phyloP scores from a whole-genome alignment of 2,888 invertebrate species.

The Drosophila nr. perissopoda region DNA sequence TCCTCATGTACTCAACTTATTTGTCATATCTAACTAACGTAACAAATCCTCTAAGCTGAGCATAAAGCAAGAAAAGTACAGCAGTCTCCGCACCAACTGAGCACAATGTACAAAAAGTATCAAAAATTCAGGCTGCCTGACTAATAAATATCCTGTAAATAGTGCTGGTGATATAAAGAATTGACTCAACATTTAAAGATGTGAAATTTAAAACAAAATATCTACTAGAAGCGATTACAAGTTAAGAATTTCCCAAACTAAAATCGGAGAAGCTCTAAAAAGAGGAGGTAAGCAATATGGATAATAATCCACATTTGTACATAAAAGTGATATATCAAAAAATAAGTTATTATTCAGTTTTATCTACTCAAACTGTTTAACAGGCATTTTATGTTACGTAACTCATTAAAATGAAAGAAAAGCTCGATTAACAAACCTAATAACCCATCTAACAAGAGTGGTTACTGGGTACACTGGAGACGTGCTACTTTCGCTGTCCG shows the following conservation, averaged over 20 bases:
- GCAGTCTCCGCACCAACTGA: constrained; percentile 3
- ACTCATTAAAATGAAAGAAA: neutral
- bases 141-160: neutral
- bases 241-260: neutral
- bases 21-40: constrained; percentile 24
- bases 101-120: constrained; percentile 5
- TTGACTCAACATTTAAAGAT: neutral
- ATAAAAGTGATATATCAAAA: neutral
- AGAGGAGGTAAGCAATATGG: neutral
- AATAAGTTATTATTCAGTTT: neutral
- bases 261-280: neutral
- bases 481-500: constrained; percentile 23
- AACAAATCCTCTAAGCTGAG: constrained; percentile 30
- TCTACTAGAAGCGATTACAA: neutral
- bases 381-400: neutral
- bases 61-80: constrained; percentile 22
- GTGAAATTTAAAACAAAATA: neutral
- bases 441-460: neutral
- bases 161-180: no score
- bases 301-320: neutral
- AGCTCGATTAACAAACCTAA: neutral
- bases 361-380: neutral
- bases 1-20: constrained; percentile 25
- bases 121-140: neutral
- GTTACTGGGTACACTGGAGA: constrained; percentile 11